phyloP scores from a whole-genome alignment of 1,140 invertebrate species.

The Aphaenogaster floridana region DNA sequence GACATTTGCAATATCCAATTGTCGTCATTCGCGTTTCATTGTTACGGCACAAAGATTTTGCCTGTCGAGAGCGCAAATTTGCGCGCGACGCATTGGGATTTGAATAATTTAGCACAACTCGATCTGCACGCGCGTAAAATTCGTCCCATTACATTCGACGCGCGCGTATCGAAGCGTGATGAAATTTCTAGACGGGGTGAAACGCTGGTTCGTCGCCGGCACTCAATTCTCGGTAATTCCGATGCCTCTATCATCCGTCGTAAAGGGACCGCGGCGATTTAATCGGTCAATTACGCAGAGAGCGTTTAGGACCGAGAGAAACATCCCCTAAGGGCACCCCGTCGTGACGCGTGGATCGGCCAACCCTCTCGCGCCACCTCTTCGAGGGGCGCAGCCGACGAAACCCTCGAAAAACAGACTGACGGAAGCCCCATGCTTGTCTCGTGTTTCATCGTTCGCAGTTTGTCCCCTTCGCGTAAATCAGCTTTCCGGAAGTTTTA shows the following conservation, averaged over 20 bases:
- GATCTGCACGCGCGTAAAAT: conserved; percentile 46
- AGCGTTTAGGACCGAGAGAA: conserved; percentile 31
- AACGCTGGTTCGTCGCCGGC: conserved; percentile 34
- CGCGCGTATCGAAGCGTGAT: conserved; percentile 42
- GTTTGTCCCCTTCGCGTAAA: conserved; percentile 24
- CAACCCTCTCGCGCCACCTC: conserved; percentile 34
- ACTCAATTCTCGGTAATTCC: conserved; percentile 59
- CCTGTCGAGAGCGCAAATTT: neutral
- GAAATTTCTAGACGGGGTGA: conserved; percentile 48
- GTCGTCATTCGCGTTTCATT: neutral
- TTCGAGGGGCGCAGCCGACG: conserved; percentile 11
- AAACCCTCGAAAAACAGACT: conserved; percentile 64
- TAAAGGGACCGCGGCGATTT: conserved; percentile 57
- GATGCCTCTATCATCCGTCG: conserved; percentile 46
- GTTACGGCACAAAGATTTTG: neutral
- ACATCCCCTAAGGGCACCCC: conserved; percentile 12
- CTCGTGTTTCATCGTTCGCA: conserved; percentile 3
- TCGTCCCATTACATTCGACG: conserved; percentile 32
- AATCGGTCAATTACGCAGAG: conserved; percentile 68
- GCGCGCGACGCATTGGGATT: neutral
- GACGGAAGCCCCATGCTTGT: conserved; percentile 24
- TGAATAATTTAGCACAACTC: conserved; percentile 24
- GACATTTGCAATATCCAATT: neutral
- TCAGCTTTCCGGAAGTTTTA: conserved; percentile 22
- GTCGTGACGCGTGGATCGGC: neutral